Percentiles rank a stretch among this genome's conserved stretches.
Conservation (phyloP, 2,113 vertebrate genomes). For the human region GRCh38 chr11:26686501-26687000, state of each 20-base stretch:
- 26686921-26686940: neutral
- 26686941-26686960: neutral
- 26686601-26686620: no score
- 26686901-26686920: neutral
- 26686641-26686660: fast-evolving
- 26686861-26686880: neutral
- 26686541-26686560: slow-evolving; percentile 82
- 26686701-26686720: neutral
- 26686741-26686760: neutral
- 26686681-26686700: neutral
- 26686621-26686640: fast-evolving
- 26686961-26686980: neutral
- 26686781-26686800: neutral
- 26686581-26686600: neutral
- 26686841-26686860: neutral
- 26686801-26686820: neutral
- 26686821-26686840: neutral
- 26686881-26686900: neutral
- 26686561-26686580: neutral
- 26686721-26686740: neutral
- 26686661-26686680: neutral
- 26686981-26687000: neutral
- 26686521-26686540: slow-evolving; percentile 88
- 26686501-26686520: slow-evolving; percentile 89
- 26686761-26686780: neutral